A percentile compares a stretch with the other conserved stretches of the same genome.
phyloP scores from a whole-genome alignment of 2,113 vertebrate genomes.

The Lepisosteus oculatus region DNA sequence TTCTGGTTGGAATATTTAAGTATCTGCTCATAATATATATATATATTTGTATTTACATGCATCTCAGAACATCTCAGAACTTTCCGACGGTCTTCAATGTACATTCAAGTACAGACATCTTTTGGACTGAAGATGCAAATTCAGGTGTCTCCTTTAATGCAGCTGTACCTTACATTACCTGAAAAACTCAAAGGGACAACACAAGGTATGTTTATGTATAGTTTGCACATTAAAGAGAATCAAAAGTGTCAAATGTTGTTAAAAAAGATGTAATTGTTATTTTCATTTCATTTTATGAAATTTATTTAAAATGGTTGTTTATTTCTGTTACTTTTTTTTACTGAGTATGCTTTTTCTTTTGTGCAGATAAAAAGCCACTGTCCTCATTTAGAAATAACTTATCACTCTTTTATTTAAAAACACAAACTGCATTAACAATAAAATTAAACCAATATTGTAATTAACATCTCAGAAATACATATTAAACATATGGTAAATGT shows the following conservation, averaged over 20 bases:
- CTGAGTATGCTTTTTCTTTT: too few species aligned
- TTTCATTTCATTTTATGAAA: not conserved
- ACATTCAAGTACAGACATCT: conserved; percentile 51
- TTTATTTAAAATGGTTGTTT: not conserved
- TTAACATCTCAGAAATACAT: too few species aligned
- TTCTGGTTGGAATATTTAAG: not conserved
- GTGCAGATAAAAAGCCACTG: too few species aligned
- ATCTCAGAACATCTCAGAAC: conserved; percentile 46
- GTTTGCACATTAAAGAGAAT: too few species aligned
- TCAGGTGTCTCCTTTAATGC: conserved; percentile 58
- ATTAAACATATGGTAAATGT: too few species aligned
- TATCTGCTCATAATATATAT: not conserved
- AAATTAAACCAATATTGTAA: too few species aligned
- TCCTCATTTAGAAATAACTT: too few species aligned
- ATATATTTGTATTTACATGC: not conserved
- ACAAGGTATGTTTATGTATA: conserved; percentile 30
- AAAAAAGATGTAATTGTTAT: not conserved
- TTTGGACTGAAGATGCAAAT: conserved; percentile 61
- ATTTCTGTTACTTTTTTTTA: not conserved
- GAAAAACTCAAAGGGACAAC: conserved; percentile 18
- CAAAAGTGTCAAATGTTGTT: too few species aligned
- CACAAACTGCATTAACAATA: too few species aligned
- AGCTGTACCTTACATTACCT: conserved; percentile 56
- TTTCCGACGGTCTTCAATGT: conserved; percentile 69
- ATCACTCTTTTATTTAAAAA: too few species aligned